These are phyloP conservation scores for Musca vetustissima DNA, from an alignment of 1,140 invertebrate species.

Conservation along the genomic window DNA sequence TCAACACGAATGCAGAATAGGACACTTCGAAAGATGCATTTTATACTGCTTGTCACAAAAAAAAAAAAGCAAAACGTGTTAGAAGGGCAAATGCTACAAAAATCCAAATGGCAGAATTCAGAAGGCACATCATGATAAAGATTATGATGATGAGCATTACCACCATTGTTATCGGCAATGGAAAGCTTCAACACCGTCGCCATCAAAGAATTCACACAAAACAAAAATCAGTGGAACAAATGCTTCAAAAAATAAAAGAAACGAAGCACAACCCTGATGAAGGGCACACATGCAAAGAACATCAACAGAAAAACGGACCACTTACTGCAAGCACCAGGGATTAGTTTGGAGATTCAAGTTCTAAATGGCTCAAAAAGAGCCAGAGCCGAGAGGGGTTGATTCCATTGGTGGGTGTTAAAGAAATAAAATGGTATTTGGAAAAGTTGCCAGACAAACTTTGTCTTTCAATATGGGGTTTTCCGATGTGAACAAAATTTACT, in stretches of 20 bases:
- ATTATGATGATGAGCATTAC: constrained; percentile 24
- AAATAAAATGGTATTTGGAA: background rate
- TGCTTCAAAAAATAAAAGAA: background rate
- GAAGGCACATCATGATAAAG: constrained; percentile 28
- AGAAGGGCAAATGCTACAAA: constrained; percentile 50
- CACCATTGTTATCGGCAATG: background rate
- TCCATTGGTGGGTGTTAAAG: background rate
- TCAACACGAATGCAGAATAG: constrained; percentile 39
- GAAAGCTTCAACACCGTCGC: background rate
- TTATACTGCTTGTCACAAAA: constrained; percentile 11
- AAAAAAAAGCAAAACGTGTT: constrained; percentile 4
- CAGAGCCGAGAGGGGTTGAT: background rate
- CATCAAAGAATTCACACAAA: constrained; percentile 16
- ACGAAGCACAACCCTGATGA: constrained; percentile 12
- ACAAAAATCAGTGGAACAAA: background rate
- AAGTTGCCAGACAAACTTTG: too few species aligned
- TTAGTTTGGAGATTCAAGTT: background rate
- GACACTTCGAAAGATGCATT: constrained; percentile 24
- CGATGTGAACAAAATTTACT: too few species aligned
- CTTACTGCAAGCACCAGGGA: background rate
- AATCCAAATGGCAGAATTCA: constrained; percentile 56
- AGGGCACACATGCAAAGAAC: background rate
- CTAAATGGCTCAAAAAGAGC: background rate
- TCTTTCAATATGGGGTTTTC: too few species aligned
- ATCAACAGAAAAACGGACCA: background rate